Percentiles rank a stretch among this genome's conserved stretches.
phyloP scores from a whole-genome alignment of 2,797 vertebrate genomes.

The Sebastes steindachneri region DNA sequence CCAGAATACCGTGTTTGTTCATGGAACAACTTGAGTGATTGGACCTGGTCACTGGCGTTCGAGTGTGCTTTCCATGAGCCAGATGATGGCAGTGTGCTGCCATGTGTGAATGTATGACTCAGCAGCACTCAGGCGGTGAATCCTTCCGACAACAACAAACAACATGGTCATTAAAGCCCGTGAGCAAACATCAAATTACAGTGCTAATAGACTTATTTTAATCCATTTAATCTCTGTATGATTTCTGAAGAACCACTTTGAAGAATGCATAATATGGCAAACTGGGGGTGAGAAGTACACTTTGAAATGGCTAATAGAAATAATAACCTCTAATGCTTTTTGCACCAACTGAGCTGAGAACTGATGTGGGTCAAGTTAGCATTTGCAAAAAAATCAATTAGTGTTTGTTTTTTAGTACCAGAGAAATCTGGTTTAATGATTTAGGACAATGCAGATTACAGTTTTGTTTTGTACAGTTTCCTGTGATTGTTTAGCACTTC shows the following conservation, averaged over 20 bases:
- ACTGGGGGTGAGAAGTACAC: not conserved
- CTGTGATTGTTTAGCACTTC: conserved; percentile 1
- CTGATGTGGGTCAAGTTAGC: not conserved
- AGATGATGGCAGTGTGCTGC: conserved; percentile 73
- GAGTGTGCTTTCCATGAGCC: conserved; percentile 18
- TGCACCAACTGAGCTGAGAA: not conserved
- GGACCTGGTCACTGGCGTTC: not conserved
- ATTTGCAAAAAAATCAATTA: conserved; percentile 8
- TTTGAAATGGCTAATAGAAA: conserved; percentile 12
- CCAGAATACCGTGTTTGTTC: not conserved
- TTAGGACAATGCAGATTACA: not conserved
- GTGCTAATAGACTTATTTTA: conserved; percentile 47
- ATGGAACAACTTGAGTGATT: not conserved
- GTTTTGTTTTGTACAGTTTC: not conserved
- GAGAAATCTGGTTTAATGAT: not conserved
- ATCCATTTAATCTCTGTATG: conserved; percentile 36
- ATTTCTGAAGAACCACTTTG: conserved; percentile 11
- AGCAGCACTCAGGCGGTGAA: not conserved
- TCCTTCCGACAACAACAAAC: not conserved
- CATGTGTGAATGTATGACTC: conserved; percentile 22
- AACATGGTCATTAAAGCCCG: conserved; percentile 18
- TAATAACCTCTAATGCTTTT: not conserved
- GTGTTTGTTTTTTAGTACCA: not conserved
- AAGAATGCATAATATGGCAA: conserved; percentile 17
- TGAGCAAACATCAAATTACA: conserved; percentile 41